These are phyloP conservation scores for Chelon labrosus DNA, from an alignment of 2,797 vertebrate genomes.

Conservation along the genomic window DNA sequence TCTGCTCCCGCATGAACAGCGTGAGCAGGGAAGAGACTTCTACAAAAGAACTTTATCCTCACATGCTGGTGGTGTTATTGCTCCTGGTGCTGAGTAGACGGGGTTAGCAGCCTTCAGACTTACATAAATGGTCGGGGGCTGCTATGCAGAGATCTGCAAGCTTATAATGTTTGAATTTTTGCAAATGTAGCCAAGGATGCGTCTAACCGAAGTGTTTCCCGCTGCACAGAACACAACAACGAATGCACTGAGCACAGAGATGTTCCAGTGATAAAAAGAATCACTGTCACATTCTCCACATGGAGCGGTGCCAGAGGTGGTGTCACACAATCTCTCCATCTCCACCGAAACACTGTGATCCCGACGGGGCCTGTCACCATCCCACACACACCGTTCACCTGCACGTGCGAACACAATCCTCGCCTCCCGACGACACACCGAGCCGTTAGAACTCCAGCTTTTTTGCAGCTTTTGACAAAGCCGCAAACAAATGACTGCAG, in stretches of 20 bases:
- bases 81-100: constrained; percentile 17
- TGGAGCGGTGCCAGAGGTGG: constrained; percentile 17
- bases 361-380: constrained; percentile 24
- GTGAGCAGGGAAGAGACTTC: constrained; percentile 38
- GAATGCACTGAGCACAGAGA: background rate
- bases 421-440: constrained; percentile 11
- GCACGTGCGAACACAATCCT: constrained; percentile 20
- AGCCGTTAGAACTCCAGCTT: constrained; percentile 14
- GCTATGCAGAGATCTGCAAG: background rate
- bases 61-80: constrained; percentile 44
- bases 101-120: constrained; percentile 24
- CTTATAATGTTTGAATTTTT: constrained; percentile 21
- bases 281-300: constrained; percentile 12
- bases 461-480: constrained; percentile 5
- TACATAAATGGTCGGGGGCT: background rate
- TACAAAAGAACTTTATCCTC: constrained; percentile 33
- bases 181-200: background rate
- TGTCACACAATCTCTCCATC: constrained; percentile 16
- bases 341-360: constrained; percentile 23
- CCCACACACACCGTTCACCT: constrained; percentile 15
- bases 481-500: background rate
- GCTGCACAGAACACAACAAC: background rate
- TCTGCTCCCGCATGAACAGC: constrained; percentile 53
- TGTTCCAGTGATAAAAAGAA: background rate
- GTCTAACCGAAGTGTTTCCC: background rate